Evolutionary conservation across 2,113 vertebrate species (phyloP).

Genomic region (Thalassarche chlororhynchos): DNA sequence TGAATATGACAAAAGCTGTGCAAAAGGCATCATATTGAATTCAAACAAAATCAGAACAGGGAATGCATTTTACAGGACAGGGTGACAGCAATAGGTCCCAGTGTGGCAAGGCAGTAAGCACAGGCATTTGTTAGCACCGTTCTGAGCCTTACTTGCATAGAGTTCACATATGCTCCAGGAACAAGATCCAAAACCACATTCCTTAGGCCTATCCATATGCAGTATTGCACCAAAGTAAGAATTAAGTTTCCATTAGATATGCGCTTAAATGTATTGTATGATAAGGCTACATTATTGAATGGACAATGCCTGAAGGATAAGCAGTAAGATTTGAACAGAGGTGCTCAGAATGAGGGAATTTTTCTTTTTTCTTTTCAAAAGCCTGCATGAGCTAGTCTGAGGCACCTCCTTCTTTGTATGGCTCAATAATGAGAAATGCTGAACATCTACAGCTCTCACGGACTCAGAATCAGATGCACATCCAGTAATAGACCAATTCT

Average conservation of each 20-base stretch:
- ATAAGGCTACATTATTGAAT: neutral
- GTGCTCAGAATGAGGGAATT: neutral
- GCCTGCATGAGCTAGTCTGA: neutral
- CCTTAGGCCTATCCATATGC: neutral
- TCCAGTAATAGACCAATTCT: neutral
- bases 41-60: neutral
- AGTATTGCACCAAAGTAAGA: neutral
- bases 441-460: neutral
- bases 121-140: neutral
- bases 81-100: neutral
- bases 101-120: neutral
- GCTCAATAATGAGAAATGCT: neutral
- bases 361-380: neutral
- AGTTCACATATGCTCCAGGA: neutral
- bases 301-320: neutral
- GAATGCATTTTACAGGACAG: neutral
- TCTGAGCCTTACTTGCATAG: neutral
- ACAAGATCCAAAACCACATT: neutral
- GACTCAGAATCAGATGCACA: neutral
- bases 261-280: neutral
- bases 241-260: neutral
- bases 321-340: neutral
- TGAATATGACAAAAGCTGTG: neutral
- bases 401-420: neutral
- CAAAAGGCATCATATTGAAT: neutral